Conservation (phyloP, 2,113 vertebrate genomes). For the Brachyistius frenatus region DNA sequence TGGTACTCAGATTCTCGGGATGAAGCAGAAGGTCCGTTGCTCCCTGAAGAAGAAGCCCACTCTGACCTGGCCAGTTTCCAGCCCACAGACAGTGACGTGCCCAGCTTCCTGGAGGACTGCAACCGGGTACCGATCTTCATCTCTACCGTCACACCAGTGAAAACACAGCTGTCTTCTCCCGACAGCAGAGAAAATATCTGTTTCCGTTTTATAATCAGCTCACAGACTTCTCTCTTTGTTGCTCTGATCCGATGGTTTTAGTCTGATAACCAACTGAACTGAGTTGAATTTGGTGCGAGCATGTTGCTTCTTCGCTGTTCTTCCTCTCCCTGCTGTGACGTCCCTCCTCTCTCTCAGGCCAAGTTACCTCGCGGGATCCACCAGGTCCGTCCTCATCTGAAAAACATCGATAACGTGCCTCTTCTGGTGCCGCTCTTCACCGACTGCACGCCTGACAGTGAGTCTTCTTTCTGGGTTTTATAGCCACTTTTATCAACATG, state of each 20-base stretch:
- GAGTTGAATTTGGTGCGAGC: neutral
- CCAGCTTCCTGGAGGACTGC: constrained; percentile 97
- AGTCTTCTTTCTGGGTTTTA: constrained; percentile 63
- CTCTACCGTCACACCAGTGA: neutral
- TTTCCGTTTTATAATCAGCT: too few species aligned
- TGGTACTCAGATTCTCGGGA: constrained; percentile 90
- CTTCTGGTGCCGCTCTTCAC: constrained; percentile 98
- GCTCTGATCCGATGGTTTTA: too few species aligned
- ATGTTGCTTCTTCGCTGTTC: too few species aligned
- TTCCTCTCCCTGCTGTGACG: neutral
- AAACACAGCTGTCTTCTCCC: neutral
- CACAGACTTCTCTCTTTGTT: too few species aligned
- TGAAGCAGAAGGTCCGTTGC: constrained; percentile 93
- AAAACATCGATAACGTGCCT: constrained; percentile 99
- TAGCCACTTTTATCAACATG: neutral
- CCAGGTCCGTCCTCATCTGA: constrained; percentile 97
- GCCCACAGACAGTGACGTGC: constrained; percentile 97
- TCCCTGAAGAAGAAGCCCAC: constrained; percentile 94
- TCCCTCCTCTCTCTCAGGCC: constrained; percentile 84
- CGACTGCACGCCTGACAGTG: constrained; percentile 98
- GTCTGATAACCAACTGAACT: too few species aligned
- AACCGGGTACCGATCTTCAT: constrained; percentile 87
- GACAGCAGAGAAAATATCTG: neutral
- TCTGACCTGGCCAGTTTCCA: constrained; percentile 97
- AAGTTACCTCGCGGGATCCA: constrained; percentile 98